Base-by-base conservation (phyloP, 2,797 vertebrate species). In the Sebastes reedi region DNA sequence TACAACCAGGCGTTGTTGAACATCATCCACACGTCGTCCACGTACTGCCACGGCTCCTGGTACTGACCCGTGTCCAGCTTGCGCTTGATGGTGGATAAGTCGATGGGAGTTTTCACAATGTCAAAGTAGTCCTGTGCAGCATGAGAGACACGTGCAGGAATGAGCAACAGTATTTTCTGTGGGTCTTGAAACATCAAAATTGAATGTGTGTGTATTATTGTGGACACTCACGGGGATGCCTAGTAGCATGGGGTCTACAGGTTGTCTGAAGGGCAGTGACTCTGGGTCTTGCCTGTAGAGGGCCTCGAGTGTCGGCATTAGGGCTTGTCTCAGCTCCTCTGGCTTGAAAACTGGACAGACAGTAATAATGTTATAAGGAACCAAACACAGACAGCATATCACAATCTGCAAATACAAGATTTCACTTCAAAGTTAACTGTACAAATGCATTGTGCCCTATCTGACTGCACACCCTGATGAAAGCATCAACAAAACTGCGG, bases 1-100 rank as follows among this genome's bases (percentile, higher is more conserved):
- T 99, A 99, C 54, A 99, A 94, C 99, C 99, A 99, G 59, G 99
- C 99, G 0, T 99, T 99, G 94, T 99, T 99, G 91, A 99, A 99
- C 99, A 99, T 99, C 12, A 99, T 96, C 99, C 99, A 99, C 65
- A 99, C 97, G 0, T 99, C 99, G 0, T 99, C 99, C 91, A 99
- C 99, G 0, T 99, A 99, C 87, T 99, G 98, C 99, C 99, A 99
- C 0, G 99, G 99, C 72, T 99, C 98, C 79, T 99, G 98, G 93
- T 98, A 99, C 88, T 99, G 99, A 74, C 99, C 98, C 0, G 98
- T 99, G 70, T 99, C 98, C 92, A 99, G 90, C 92, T 99, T 99
- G 18, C 98, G 96, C 80, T 99, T 99, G 84, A 99, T 99, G 54
- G 98, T 99, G 10, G 99, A 99, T 34, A 99, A 95, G 90, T 99